A percentile compares a stretch with the other conserved stretches of the same genome.
Conservation (phyloP, 2,113 vertebrate species). For the Lipotes vexillifer region DNA sequence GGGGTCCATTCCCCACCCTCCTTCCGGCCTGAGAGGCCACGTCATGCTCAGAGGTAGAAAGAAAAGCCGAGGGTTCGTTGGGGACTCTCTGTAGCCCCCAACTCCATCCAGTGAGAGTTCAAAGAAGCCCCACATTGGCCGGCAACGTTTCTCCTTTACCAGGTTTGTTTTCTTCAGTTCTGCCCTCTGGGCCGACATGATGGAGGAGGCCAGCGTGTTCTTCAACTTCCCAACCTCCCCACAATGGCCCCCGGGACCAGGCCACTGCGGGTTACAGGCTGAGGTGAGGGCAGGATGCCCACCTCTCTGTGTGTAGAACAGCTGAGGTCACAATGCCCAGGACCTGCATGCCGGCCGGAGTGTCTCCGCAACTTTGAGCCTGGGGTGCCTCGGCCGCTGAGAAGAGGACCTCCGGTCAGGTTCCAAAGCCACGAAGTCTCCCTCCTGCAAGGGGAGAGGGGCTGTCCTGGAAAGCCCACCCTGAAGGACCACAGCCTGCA, state of each 20-base stretch:
- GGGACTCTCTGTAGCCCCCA: not conserved
- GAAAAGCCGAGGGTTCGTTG: accelerated
- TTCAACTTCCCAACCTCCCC: slow-evolving; percentile 35
- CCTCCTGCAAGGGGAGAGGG: not conserved
- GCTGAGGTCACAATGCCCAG: slow-evolving; percentile 68
- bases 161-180: slow-evolving; percentile 47
- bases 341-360: not conserved
- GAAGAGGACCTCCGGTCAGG: not conserved
- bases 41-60: not conserved
- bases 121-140: accelerated
- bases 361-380: not conserved
- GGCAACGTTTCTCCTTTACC: slow-evolving; percentile 3
- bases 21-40: not conserved
- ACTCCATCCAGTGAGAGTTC: not conserved
- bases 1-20: not conserved
- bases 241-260: not conserved
- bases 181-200: slow-evolving; percentile 55
- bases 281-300: not conserved
- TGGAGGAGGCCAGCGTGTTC: slow-evolving; percentile 54
- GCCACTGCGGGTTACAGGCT: slow-evolving; percentile 31
- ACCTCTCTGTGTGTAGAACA: not conserved
- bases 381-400: not conserved
- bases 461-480: not conserved
- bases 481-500: not conserved
- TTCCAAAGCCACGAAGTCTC: not conserved